Evolutionary conservation across 2,797 vertebrate species (phyloP), one percentile per base, ranked within the genome.

Genomic region (Champsocephalus esox): DNA sequence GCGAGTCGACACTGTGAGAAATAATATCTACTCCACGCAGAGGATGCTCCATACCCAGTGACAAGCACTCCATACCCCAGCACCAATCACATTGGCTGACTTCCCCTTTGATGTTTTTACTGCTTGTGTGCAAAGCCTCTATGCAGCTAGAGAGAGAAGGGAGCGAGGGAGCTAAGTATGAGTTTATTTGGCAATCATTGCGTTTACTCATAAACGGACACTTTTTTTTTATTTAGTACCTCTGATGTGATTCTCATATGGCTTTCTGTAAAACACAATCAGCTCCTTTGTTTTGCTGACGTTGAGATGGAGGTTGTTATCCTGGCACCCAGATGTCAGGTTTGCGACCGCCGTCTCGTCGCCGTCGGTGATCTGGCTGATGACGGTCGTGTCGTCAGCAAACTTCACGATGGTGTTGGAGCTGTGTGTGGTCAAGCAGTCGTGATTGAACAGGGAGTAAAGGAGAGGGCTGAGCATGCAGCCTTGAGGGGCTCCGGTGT

Each of bases 21-120:
- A 81, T 80, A 81, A 70, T 79, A 79, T 73, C 65, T 61, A 62
- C 80, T 82, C 66, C 83, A 68, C 73, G 62, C 10, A 65, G 75
- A 83, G 77, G 74, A 83, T 24, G 24, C 24, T 24, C 24, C 24
- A 24, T 24, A 24, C 24, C 24, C 24, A 24, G 24, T 24, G 84
- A 86, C 74, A 80, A 79, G 58, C 79, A 66, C 75, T 81, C 55
- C 51, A 48, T 56, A 50, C 56, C 65, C 64, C 60, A 41, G 81
- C 71, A 69, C 81, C 66, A 75, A 68, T 86, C 81, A 80, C 77
- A 75, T 50, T 73, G 80, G 77, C 63, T 45, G 74, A 50, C 60
- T 76, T 66, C 24, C 44, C 34, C 79, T 89, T 90, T 89, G 85
- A 91, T 88, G 85, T 89, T 50, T 13, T 51, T 62, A 21, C 75